These are phyloP conservation scores for Stigmatopora argus DNA, from an alignment of 2,113 vertebrate species.

Conservation along the genomic window DNA sequence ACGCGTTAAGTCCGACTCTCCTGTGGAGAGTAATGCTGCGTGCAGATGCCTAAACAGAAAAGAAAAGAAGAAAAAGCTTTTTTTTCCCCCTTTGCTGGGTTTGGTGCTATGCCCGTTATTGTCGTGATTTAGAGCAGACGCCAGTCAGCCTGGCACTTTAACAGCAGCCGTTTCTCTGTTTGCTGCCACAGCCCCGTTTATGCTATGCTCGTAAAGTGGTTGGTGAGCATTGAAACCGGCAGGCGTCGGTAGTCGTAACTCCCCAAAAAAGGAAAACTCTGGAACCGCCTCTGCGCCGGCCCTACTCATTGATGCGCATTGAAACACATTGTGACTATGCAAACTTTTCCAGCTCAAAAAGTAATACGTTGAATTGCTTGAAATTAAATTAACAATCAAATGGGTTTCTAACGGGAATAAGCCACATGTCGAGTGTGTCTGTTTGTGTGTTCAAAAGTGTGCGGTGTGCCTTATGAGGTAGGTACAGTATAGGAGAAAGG, in stretches of 20 bases:
- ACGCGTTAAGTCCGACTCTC: slow-evolving; percentile 42
- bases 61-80: slow-evolving; percentile 24
- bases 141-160: slow-evolving; percentile 58
- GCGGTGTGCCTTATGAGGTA: slow-evolving; percentile 53
- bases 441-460: not conserved
- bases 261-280: slow-evolving; percentile 24
- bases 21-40: slow-evolving; percentile 53
- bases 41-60: slow-evolving; percentile 7
- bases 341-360: slow-evolving; percentile 39
- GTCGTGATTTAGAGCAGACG: slow-evolving; percentile 63
- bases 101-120: slow-evolving; percentile 56
- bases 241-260: slow-evolving; percentile 30
- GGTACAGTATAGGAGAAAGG: slow-evolving; percentile 26
- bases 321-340: slow-evolving; percentile 51
- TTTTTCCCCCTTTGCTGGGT: slow-evolving; percentile 29
- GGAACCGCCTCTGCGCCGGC: slow-evolving; percentile 25
- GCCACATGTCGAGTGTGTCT: not conserved
- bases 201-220: slow-evolving; percentile 56
- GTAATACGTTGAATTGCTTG: slow-evolving; percentile 25
- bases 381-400: slow-evolving; percentile 15
- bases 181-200: slow-evolving; percentile 54
- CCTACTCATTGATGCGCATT: slow-evolving; percentile 36
- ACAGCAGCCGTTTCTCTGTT: slow-evolving; percentile 51
- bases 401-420: slow-evolving; percentile 8
- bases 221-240: slow-evolving; percentile 39